Conservation (phyloP, 1,140 invertebrate species). For the Calephelis virginiensis region DNA sequence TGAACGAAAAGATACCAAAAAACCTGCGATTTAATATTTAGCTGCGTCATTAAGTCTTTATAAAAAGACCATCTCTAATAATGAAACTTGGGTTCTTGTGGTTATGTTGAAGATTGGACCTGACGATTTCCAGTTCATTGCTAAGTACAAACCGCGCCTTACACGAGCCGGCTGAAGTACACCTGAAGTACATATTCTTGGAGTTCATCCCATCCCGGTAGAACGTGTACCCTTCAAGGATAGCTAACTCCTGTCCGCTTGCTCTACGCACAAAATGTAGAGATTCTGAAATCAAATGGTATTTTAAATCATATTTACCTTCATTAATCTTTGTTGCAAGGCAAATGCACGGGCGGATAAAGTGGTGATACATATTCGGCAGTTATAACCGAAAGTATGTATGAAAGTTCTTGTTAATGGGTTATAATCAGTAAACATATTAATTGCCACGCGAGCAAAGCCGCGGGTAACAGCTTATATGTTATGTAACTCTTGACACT, state of each 20-base stretch:
- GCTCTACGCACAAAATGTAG: constrained; percentile 1
- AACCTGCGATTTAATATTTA: no score
- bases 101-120: constrained; percentile 17
- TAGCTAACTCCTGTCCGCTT: constrained; percentile 15
- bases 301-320: not conserved
- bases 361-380: no score
- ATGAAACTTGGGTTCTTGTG: constrained; percentile 23
- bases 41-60: not conserved
- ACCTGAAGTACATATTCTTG: constrained; percentile 22
- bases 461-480: no score
- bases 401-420: no score
- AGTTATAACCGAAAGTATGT: no score
- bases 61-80: constrained; percentile 20
- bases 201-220: constrained; percentile 17
- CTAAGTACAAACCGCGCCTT: constrained; percentile 24
- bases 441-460: no score
- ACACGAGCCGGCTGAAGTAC: constrained; percentile 23
- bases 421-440: no score
- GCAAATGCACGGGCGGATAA: no score
- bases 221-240: constrained; percentile 30
- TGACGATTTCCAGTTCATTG: constrained; percentile 13
- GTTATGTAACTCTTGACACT: no score
- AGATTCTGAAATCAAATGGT: not conserved
- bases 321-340: no score
- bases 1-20: no score